These are phyloP conservation scores for Darevskia nairensis DNA, from an alignment of 2,797 vertebrate genomes.

Conservation along the genomic window DNA sequence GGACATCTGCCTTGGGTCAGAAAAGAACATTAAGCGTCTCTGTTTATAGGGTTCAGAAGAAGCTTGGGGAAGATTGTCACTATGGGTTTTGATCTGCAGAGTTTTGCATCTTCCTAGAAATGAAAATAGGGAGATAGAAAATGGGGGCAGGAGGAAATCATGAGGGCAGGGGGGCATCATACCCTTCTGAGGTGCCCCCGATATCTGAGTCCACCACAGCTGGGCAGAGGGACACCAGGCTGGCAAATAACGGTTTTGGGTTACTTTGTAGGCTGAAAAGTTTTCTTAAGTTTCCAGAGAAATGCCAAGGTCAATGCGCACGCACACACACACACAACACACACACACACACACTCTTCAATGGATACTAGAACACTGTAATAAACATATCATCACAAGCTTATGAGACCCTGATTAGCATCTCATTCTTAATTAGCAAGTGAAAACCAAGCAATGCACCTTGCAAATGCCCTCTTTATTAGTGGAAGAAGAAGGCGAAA, in stretches of 20 bases:
- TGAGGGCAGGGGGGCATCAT: no score
- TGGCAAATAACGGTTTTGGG: no score
- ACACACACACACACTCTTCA: not conserved
- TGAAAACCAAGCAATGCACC: constrained; percentile 16
- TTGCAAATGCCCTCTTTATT: not conserved
- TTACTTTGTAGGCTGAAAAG: not conserved
- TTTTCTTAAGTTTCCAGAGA: not conserved
- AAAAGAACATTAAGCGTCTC: constrained; percentile 40
- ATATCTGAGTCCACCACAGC: no score
- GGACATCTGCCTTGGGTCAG: constrained; percentile 34
- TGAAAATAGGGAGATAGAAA: no score
- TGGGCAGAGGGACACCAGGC: no score
- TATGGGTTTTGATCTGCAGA: constrained; percentile 41
- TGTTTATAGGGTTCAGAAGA: constrained; percentile 27
- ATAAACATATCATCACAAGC: not conserved
- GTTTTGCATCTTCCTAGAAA: not conserved
- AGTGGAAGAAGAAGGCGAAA: not conserved
- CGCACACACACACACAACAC: no score
- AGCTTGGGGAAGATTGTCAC: constrained; percentile 18
- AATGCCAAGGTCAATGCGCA: not conserved
- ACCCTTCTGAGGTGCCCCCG: no score
- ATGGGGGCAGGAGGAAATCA: no score
- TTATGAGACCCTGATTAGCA: constrained; percentile 4
- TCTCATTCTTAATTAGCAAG: constrained; percentile 43
- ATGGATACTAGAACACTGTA: not conserved